Conservation (phyloP, 2,888 invertebrate genomes). For the Drosophila greeni region DNA sequence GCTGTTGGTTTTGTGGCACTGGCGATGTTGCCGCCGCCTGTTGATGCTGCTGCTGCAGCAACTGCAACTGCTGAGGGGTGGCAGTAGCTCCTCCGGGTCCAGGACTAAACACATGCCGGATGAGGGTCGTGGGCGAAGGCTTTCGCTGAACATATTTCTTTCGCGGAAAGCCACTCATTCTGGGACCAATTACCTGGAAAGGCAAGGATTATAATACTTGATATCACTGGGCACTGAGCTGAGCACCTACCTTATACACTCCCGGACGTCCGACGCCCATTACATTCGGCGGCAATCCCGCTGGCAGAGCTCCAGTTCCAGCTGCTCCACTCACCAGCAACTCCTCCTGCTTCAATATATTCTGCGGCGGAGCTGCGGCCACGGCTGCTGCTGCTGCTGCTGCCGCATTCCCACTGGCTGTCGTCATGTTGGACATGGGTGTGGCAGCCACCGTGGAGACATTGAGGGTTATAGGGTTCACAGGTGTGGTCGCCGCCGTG, state of each 20-base stretch:
- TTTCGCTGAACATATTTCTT: slow-evolving; percentile 81
- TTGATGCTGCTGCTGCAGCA: slow-evolving; percentile 59
- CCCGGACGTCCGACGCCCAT: slow-evolving; percentile 77
- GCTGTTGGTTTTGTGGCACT: slow-evolving; percentile 54
- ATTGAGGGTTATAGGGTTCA: slow-evolving; percentile 50
- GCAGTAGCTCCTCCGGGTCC: slow-evolving; percentile 58
- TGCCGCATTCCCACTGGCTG: slow-evolving; percentile 37
- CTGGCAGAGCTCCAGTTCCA: slow-evolving; percentile 44
- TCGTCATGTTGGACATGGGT: slow-evolving; percentile 56
- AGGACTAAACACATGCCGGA: slow-evolving; percentile 81
- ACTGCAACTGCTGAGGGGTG: slow-evolving; percentile 52
- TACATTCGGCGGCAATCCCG: slow-evolving; percentile 71
- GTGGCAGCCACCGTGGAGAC: slow-evolving; percentile 64
- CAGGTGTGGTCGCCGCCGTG: slow-evolving; percentile 18
- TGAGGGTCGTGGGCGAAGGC: slow-evolving; percentile 82
- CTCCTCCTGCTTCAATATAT: slow-evolving; percentile 66
- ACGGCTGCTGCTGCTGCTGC: slow-evolving; percentile 51
- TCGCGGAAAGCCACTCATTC: slow-evolving; percentile 77
- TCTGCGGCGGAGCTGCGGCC: slow-evolving; percentile 63
- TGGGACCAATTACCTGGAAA: slow-evolving; percentile 76
- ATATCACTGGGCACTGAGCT: background rate
- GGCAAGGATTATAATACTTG: background rate
- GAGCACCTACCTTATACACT: slow-evolving; percentile 75
- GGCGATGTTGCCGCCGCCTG: slow-evolving; percentile 52
- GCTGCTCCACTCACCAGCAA: slow-evolving; percentile 55